Conservation (phyloP, 2,888 invertebrate species). For the Terebella lapidaria region DNA sequence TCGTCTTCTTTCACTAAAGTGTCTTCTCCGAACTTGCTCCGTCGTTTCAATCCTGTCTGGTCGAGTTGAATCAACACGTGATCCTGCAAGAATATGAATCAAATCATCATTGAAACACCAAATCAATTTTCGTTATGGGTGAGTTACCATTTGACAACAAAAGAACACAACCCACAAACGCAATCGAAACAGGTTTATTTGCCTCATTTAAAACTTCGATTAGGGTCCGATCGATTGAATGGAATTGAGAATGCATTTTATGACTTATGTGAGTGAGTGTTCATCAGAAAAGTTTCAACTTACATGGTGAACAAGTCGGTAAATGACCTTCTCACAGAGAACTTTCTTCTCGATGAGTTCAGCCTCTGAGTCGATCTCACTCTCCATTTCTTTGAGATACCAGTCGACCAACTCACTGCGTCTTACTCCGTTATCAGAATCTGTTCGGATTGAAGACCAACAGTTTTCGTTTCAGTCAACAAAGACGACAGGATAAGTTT, state of each 20-base stretch:
- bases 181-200: neutral
- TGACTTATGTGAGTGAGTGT: too few species aligned
- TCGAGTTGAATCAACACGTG: conserved; percentile 76
- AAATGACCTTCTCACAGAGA: conserved; percentile 88
- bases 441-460: too few species aligned
- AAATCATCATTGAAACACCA: too few species aligned
- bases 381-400: conserved; percentile 79
- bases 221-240: too few species aligned
- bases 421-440: conserved; percentile 53
- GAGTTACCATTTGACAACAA: too few species aligned
- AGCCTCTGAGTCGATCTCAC: conserved; percentile 83
- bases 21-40: conserved; percentile 56
- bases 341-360: conserved; percentile 83
- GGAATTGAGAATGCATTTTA: too few species aligned
- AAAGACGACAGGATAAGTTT: too few species aligned
- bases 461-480: too few species aligned
- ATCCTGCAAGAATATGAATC: conserved; percentile 60
- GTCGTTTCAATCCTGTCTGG: conserved; percentile 58
- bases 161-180: neutral
- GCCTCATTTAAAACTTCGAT: too few species aligned
- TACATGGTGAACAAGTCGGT: conserved; percentile 61
- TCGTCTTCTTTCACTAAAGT: conserved; percentile 62
- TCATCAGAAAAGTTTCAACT: too few species aligned
- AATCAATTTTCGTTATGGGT: too few species aligned
- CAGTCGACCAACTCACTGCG: conserved; percentile 83